Evolutionary conservation across 2,113 vertebrate genomes (phyloP).

Genomic region (Psephotus haematonotus): DNA sequence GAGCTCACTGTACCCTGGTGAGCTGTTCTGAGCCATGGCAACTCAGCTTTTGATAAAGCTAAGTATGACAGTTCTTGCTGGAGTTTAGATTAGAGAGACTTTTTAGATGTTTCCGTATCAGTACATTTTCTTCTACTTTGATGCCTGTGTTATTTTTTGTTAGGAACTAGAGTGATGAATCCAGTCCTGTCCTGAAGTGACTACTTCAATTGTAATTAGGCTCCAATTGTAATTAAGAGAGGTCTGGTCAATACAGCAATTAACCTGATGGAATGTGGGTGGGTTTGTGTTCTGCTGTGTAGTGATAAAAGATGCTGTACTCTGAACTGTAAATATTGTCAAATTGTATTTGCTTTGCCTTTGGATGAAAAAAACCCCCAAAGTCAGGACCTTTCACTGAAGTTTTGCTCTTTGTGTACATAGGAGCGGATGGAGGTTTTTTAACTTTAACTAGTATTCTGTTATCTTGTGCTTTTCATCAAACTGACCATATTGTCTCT

Average conservation of each 20-base stretch:
- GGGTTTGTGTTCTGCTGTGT: background rate
- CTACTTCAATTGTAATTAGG: background rate
- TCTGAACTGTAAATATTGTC: conserved; percentile 47
- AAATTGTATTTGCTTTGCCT: background rate
- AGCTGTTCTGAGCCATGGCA: background rate
- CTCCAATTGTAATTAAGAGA: background rate
- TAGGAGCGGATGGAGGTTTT: background rate
- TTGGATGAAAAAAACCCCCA: background rate
- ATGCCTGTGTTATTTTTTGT: background rate
- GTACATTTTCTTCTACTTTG: background rate
- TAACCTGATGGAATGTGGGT: background rate
- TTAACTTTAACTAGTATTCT: background rate
- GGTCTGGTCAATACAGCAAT: background rate
- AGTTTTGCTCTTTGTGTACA: background rate
- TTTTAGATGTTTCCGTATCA: background rate
- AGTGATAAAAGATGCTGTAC: background rate
- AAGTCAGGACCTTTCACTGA: background rate
- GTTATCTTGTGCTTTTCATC: background rate
- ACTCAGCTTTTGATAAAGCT: background rate
- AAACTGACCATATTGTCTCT: background rate
- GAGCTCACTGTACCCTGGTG: background rate
- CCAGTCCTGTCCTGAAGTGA: background rate
- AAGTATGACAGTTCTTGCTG: background rate
- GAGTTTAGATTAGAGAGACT: background rate
- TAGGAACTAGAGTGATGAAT: background rate